These are phyloP conservation scores for Scortum barcoo DNA, from an alignment of 2,113 vertebrate species.

Conservation along the genomic window DNA sequence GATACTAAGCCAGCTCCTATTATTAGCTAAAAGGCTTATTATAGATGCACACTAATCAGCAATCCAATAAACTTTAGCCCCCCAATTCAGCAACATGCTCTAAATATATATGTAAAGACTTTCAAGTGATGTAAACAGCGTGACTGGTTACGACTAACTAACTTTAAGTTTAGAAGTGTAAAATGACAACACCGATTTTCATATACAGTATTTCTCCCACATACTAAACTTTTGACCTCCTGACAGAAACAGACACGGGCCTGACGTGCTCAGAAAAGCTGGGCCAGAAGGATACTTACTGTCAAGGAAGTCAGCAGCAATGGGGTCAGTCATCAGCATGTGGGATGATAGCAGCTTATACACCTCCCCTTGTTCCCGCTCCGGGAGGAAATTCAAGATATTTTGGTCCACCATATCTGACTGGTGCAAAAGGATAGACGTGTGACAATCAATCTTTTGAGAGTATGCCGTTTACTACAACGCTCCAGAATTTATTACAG, in stretches of 20 bases:
- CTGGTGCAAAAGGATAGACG: conserved; percentile 88
- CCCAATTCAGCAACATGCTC: conserved; percentile 47
- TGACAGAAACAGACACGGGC: neutral
- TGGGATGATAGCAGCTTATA: conserved; percentile 90
- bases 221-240: conserved; percentile 22
- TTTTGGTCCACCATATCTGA: conserved; percentile 95
- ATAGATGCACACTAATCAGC: conserved; percentile 68
- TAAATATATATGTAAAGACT: conserved; percentile 44
- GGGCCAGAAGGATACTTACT: conserved; percentile 81
- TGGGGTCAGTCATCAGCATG: conserved; percentile 85
- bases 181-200: neutral
- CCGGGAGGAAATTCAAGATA: conserved; percentile 94
- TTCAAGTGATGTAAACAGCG: conserved; percentile 5
- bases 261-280: conserved; percentile 4
- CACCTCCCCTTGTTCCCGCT: conserved; percentile 91
- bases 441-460: conserved; percentile 49
- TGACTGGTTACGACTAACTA: too few relatives aligned
- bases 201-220: neutral
- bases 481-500: too few relatives aligned
- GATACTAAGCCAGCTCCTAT: conserved; percentile 78
- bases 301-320: conserved; percentile 88
- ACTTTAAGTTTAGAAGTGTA: neutral
- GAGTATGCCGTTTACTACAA: neutral
- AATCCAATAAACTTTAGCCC: conserved; percentile 72
- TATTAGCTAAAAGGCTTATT: conserved; percentile 81